Evolutionary conservation across 2,888 invertebrate species (phyloP), one percentile per base, ranked within the genome.

Genomic region (Tiliacea citrago): DNA sequence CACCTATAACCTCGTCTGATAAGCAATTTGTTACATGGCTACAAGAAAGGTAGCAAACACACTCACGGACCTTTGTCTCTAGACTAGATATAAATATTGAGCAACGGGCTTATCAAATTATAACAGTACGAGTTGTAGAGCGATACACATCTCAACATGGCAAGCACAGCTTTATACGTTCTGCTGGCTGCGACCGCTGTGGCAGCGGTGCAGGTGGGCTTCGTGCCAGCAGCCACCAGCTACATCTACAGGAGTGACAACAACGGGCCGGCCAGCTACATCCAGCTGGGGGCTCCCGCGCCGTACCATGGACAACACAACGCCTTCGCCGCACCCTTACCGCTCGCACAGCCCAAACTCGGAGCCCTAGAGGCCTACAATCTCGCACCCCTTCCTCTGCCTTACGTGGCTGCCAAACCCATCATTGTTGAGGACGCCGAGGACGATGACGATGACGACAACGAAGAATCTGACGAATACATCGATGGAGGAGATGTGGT

Each of bases 231-330:
- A 0, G 97, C 97, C 0, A 94, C 96, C 6, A 97, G 97, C 66
- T 97, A 97, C 91, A 93, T 96, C 77, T 97, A 97, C 90, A 92
- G 96, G 62, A 96, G 94, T 76, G 96, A 96, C 85, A 94, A 96
- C 78, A 92, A 94, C 47, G 96, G 96, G 0, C 97, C 97, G 0
- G 95, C 94, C 0, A 96, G 93, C 81, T 93, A 95, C 62, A 93
- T 96, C 24, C 94, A 96, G 74, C 85, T 96, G 12, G 96, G 95
- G 57, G 92, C 91, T 2, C 93, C 93, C 3, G 90, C 91, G 3
- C 47, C 78, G 2, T 94, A 94, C 83, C 90, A 93, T 69, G 93
- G 93, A 76, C 92, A 93, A 63, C 86, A 87, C 4, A 89, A 92
- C 39, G 90, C 91, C 3, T 94, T 93, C 79, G 91, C 92, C 5